Evolutionary conservation across 37 sponge, comb jelly and placozoan species (phyloP), one percentile per base, ranked within the genome.

Genomic region (Oopsacas minuta): DNA sequence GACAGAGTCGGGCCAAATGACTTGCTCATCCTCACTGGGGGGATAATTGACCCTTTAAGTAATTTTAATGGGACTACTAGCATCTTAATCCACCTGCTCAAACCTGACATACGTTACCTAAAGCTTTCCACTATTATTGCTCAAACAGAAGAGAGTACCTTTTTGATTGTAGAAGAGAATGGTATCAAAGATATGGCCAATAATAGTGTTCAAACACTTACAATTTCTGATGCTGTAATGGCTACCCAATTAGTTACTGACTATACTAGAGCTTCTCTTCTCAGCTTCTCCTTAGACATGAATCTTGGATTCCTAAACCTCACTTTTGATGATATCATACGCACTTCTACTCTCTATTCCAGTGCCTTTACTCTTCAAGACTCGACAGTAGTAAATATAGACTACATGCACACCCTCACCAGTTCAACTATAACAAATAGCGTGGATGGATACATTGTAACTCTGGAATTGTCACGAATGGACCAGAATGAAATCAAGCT

Each of bases 251-350:
- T 95, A 38, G 82, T 90, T 17, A 37, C 0, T 32, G 96, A 95
- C 81, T 30, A 37, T 23, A 90, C 89, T 12, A 82, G 83, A 22
- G 88, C 96, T 28, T 51, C 38, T 0, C 86, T 95, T 17, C 88
- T 90, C 37, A 86, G 82, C 36, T 91, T 92, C 83, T 61, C 85
- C 15, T 86, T 95, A 15, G 96, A 95, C 39, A 85, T 95, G 90
- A 86, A 95, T 52, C 36, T 42, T 0, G 93, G 93, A 22, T 85
- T 69, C 1, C 83, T 95, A 32, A 87, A 89, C 39, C 87, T 95
- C 17, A 95, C 96, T n/a, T 95, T 95, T 85, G 87, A 95, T 88
- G 96, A 95, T 52, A 91, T 95, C 85, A 88, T 95, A 23, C 81
- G 89, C 51, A 52, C 91, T 20, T 85, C 82, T 39, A 90, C 90